Base-by-base conservation (phyloP, 35 echinoderm and acorn worm species). In the Nesometra sesokonis region DNA sequence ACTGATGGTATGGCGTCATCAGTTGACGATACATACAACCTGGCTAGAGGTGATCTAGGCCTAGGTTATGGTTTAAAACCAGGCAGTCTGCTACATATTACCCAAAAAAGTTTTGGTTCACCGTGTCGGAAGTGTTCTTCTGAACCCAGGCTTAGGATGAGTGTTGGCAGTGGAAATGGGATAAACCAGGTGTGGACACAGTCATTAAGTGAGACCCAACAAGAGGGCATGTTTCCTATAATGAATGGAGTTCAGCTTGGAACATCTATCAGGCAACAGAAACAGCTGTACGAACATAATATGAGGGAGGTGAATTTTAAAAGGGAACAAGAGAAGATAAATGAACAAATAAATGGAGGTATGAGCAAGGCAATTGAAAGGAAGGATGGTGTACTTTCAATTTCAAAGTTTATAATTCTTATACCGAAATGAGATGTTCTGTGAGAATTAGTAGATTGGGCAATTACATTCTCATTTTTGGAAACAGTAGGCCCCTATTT, bases 241-340 rank as follows among this genome's bases (percentile, higher is more conserved):
- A 37, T 83, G 34, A 35, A 83, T n/a, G 81, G 81, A 0, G 35
- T 83, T 38, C 32, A 35, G n/a, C 37, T 83, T 17, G 81, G 81
- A 83, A 83, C 81, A 11, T 83, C 81, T 8, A 83, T 83, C 11
- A 11, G 81, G 11, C 81, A 83, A 38, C 81, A 83, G 35, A 83
- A 38, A 37, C 15, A 83, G n/a, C 32, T 83, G 13, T 83, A 83
- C 32, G 81, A 83, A 39, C 81, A 83, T 37, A 38, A 37, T 37
- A 83, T 83, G 34, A 38, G 37, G 27, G 81, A 83, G 38, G 37
- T 83, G 0, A 39, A 67, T 19, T 67, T 67, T 67, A 67, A 67
- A 27, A 67, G 52, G 21, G 52, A 67, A 67, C 52, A 67, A 27
- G 52, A 67, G 52, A 67, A 67, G 21, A 67, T 67, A 13, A 17